A percentile compares a stretch with the other conserved stretches of the same genome.
phyloP scores from a whole-genome alignment of 2,113 vertebrate genomes.

The Phrynosoma platyrhinos region DNA sequence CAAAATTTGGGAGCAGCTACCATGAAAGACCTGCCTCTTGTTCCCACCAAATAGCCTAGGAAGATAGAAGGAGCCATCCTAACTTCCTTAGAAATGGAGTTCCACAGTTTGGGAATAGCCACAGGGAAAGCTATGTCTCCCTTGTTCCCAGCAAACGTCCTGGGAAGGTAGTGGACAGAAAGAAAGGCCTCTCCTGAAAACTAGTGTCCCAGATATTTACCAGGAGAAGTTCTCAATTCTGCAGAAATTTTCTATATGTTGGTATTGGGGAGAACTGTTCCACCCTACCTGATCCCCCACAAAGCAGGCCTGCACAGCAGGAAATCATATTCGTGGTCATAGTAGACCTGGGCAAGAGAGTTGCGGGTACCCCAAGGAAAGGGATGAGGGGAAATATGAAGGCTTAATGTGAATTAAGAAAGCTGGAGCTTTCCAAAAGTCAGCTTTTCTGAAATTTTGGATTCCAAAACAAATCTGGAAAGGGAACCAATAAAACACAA shows the following conservation, averaged over 20 bases:
- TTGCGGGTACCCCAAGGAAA: not conserved
- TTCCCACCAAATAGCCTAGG: too few species aligned
- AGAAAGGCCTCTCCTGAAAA: not conserved
- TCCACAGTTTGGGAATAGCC: too few species aligned
- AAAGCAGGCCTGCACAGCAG: not conserved
- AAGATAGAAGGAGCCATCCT: too few species aligned
- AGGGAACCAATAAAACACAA: not conserved
- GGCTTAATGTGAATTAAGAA: not conserved
- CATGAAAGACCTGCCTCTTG: too few species aligned
- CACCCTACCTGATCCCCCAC: too few species aligned
- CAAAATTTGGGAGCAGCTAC: too few species aligned
- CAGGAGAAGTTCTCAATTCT: not conserved
- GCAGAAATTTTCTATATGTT: constrained; percentile 52
- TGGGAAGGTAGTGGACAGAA: too few species aligned
- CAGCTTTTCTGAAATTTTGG: not conserved
- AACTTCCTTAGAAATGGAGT: too few species aligned
- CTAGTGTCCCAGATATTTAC: not conserved
- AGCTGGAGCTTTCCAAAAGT: constrained; percentile 14
- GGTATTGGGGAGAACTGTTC: constrained; percentile 5
- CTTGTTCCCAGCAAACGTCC: too few species aligned
- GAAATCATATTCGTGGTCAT: not conserved
- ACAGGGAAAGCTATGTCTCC: too few species aligned
- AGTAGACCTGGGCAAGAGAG: not conserved
- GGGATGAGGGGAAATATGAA: not conserved
- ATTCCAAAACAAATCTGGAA: constrained; percentile 7